Base-by-base conservation (phyloP, 64 coral and sea anemone species). In the Montipora capricornis region DNA sequence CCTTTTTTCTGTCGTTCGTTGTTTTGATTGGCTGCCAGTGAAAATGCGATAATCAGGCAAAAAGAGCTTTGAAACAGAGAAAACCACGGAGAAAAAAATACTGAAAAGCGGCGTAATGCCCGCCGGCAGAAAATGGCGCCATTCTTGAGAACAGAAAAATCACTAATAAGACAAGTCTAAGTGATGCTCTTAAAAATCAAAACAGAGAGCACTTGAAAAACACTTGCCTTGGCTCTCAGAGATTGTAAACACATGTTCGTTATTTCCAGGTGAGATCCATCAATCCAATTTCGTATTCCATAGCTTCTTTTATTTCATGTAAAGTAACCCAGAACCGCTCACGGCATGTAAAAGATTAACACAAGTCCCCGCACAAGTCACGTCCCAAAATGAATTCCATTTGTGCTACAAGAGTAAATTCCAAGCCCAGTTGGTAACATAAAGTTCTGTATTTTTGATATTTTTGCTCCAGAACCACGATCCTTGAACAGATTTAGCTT, bases 111-210 rank as follows among this genome's bases (percentile, higher is more conserved):
- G 37, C 37, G 37, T 37, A 37, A 37, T 37, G 37, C 37, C 37
- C 37, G 37, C 37, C 37, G 37, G 37, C 37, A 60, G 46, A 68
- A 86, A 71, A 7, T 86, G 82, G 66, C 45, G n/a, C 64, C 66
- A 8, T 71, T 44, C 17, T 17, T 6, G 46, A 50, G 5, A 49
- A 73, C 9, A 52, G 19, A 37, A 37, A 86, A 49, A 51, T 67
- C 66, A 86, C 82, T 86, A 86, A 86, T 68, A 45, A 73, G 82
- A 86, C 82, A 86, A 86, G 45, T 20, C 49, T 3, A 20, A 48
- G 6, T 57, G 29, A 4, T 37, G 37, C 37, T 37, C 37, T 37
- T 37, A 37, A 2, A 1, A 1, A 2, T 37, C 37, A 37, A 37
- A 37, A 37, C 37, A 37, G 37, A 45, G 13, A 49, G 45, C 14